These are phyloP conservation scores for Diprion similis DNA, from an alignment of 1,140 invertebrate species.

Conservation along the genomic window DNA sequence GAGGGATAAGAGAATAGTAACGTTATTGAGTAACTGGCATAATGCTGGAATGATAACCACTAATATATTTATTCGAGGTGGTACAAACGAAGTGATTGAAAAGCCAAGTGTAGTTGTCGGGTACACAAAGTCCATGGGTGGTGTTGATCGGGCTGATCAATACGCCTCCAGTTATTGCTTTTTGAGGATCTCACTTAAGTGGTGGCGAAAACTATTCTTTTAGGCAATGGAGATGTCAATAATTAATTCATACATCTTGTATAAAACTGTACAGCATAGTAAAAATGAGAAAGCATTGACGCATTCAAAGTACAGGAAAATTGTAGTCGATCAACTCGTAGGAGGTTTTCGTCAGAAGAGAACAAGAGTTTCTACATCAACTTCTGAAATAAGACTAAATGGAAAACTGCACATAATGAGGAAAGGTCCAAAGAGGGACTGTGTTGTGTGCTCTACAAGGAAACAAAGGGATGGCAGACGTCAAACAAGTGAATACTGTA, in stretches of 20 bases:
- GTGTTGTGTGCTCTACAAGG: constrained; percentile 15
- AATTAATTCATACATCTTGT: constrained; percentile 28
- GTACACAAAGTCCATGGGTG: constrained; percentile 40
- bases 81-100: constrained; percentile 11
- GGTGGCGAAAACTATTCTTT: constrained; percentile 37
- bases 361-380: constrained; percentile 26
- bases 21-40: constrained; percentile 26
- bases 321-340: constrained; percentile 22
- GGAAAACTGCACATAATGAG: constrained; percentile 24
- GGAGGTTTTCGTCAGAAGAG: constrained; percentile 21
- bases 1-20: constrained; percentile 33
- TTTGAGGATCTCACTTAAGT: constrained; percentile 39
- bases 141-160: constrained; percentile 41
- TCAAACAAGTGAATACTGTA: constrained; percentile 30
- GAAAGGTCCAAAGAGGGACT: constrained; percentile 24
- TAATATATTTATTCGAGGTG: constrained; percentile 17
- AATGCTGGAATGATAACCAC: constrained; percentile 17
- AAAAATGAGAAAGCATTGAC: constrained; percentile 17
- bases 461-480: constrained; percentile 13
- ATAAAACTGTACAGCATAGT: constrained; percentile 21
- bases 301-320: constrained; percentile 19
- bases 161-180: constrained; percentile 42
- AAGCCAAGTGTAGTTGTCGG: constrained; percentile 38
- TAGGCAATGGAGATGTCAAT: constrained; percentile 28
- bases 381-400: constrained; percentile 25